These are phyloP conservation scores for Arenicola marina DNA, from an alignment of 2,888 invertebrate genomes.

Conservation along the genomic window DNA sequence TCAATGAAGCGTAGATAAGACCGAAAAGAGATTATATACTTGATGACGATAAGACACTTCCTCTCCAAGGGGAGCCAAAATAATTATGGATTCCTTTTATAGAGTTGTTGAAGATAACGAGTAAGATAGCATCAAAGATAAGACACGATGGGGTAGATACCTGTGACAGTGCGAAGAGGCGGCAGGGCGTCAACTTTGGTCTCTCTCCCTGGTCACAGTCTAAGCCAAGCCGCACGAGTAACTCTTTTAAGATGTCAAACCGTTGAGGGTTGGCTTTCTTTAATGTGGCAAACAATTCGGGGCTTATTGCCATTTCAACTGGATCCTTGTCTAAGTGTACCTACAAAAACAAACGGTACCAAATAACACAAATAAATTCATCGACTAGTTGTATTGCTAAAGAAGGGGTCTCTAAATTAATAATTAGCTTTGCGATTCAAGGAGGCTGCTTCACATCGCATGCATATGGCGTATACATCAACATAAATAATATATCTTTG, in stretches of 20 bases:
- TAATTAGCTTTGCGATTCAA: no score
- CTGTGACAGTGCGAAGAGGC: slow-evolving; percentile 39
- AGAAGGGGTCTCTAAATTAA: no score
- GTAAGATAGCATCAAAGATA: no score
- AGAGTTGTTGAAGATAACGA: no score
- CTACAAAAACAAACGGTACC: slow-evolving; percentile 16
- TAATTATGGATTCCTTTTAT: no score
- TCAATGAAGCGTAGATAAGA: no score
- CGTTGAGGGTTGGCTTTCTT: slow-evolving; percentile 45
- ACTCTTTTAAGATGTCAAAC: slow-evolving; percentile 42
- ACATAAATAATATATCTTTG: no score
- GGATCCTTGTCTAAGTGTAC: slow-evolving; percentile 49
- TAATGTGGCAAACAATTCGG: slow-evolving; percentile 43
- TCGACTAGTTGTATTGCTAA: neutral
- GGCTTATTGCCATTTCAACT: slow-evolving; percentile 43
- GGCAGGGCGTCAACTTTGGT: slow-evolving; percentile 46
- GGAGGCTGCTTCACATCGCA: no score
- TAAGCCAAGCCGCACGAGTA: slow-evolving; percentile 44
- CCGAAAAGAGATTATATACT: no score
- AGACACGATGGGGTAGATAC: slow-evolving; percentile 28
- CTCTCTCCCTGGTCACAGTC: slow-evolving; percentile 36
- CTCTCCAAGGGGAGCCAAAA: no score
- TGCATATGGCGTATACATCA: no score
- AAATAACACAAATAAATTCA: neutral
- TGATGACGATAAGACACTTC: no score